Base-by-base conservation (phyloP, 2,113 vertebrate genomes). In the Calidris pygmaea region DNA sequence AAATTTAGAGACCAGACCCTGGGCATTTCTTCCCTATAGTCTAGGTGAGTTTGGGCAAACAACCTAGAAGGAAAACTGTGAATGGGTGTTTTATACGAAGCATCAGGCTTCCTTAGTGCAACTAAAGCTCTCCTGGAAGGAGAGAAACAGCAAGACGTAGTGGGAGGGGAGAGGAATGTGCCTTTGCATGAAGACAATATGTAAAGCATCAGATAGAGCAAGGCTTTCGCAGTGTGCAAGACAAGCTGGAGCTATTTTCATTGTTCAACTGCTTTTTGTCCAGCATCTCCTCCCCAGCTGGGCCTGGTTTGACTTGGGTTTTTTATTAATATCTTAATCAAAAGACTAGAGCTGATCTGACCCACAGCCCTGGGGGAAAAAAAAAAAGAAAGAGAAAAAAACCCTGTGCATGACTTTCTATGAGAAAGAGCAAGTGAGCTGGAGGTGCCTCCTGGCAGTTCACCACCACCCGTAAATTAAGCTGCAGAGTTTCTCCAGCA, bases 121-220 rank as follows among this genome's bases (percentile, higher is more conserved):
- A 37, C 63, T 93, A 14, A 53, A 90, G 75, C 72, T 53, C 90
- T 88, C 17, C 82, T 84, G 79, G 65, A 55, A 85, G 52, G 55
- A 39, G 48, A 68, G 18, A 52, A 94, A 20, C 78, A 90, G 73
- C 60, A 60, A 82, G 72, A 87, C 19, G 8, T 60, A 74, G 90
- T 93, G 80, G 86, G 95, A 96, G 95, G n/a, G 78, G 39, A 79
- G 53, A 88, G 85, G n/a, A 66, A 21, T 7, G 30, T 76, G 71
- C 78, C 68, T 70, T 45, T n/a, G 73, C 73, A 59, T 4, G 50
- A 37, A 47, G 47, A 37, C 71, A 73, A 52, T 10, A 63, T n/a
- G 70, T 71, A 41, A 79, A 91, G 63, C 7, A 3, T 47, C 32
- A 63, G 63, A 75, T 35, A 39, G 72, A 52, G 39, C 0, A 22